These are phyloP conservation scores for Trachelus stipa DNA, from an alignment of 2,888 invertebrate species.

Conservation along the genomic window DNA sequence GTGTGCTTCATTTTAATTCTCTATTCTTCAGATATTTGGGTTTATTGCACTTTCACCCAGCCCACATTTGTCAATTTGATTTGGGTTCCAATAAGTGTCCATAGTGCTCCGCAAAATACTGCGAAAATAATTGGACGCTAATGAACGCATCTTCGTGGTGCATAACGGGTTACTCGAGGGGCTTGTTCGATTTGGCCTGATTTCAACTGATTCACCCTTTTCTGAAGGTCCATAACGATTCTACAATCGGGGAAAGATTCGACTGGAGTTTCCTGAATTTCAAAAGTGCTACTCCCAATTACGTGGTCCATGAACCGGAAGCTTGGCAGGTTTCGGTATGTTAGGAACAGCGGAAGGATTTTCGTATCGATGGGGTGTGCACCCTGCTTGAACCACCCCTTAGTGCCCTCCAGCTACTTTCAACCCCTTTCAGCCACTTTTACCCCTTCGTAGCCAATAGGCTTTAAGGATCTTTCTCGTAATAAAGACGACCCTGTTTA, in stretches of 20 bases:
- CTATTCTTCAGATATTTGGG: neutral
- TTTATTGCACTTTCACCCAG: neutral
- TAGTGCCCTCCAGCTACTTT: neutral
- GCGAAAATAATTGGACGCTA: constrained; percentile 59
- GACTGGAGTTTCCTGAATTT: neutral
- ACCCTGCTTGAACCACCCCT: neutral
- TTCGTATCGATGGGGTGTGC: neutral
- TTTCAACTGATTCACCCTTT: neutral
- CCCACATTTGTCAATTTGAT: neutral
- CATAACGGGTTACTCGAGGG: neutral
- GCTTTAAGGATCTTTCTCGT: neutral
- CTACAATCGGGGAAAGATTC: neutral
- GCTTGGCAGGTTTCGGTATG: neutral
- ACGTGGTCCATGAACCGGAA: neutral
- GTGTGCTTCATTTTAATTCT: neutral
- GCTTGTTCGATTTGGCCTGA: neutral
- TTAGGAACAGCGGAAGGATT: neutral
- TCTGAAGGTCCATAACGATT: neutral
- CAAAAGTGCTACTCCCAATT: constrained; percentile 2
- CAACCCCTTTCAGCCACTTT: neutral
- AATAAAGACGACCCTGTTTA: constrained; percentile 6
- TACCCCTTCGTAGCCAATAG: neutral
- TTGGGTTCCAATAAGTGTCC: neutral
- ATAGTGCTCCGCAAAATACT: neutral
- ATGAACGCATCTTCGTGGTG: constrained; percentile 41